These are phyloP conservation scores for Reticulitermes speratus DNA, from an alignment of 1,140 invertebrate genomes.

Conservation along the genomic window DNA sequence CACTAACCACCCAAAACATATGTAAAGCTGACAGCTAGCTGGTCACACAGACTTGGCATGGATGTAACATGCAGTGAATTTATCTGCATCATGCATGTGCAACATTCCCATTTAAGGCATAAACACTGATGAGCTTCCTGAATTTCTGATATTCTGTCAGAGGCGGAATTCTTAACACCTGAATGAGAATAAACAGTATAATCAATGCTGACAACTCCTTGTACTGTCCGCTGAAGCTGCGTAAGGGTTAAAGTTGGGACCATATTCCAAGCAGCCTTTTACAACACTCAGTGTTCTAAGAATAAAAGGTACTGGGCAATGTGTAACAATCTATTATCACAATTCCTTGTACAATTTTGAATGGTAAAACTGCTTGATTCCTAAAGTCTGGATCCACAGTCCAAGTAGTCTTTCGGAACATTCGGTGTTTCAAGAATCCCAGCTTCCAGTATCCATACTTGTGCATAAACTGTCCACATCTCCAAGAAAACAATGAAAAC, in stretches of 20 bases:
- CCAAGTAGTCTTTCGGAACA: background rate
- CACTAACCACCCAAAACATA: background rate
- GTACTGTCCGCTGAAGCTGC: too few relatives aligned
- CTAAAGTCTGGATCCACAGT: too few relatives aligned
- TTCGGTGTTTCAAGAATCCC: background rate
- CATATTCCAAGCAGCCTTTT: too few relatives aligned
- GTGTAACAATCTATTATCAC: too few relatives aligned
- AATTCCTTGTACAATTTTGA: too few relatives aligned
- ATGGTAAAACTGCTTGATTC: too few relatives aligned
- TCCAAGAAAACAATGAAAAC: background rate
- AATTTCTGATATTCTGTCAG: background rate
- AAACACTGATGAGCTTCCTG: constrained; percentile 2
- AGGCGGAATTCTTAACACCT: background rate
- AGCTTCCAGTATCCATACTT: background rate
- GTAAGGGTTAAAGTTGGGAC: too few relatives aligned
- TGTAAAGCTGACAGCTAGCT: constrained; percentile 1
- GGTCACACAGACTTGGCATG: constrained; percentile 5
- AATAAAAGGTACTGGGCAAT: too few relatives aligned
- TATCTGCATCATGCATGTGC: background rate
- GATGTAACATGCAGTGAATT: background rate
- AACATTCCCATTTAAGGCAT: constrained; percentile 13
- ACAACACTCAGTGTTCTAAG: too few relatives aligned
- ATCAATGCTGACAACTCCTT: too few relatives aligned
- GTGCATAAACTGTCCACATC: background rate
- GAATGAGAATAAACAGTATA: background rate